Percentiles rank a stretch among this genome's conserved stretches.
phyloP scores from a whole-genome alignment of 2,797 vertebrate species.

The Sebastes ruberrimus region DNA sequence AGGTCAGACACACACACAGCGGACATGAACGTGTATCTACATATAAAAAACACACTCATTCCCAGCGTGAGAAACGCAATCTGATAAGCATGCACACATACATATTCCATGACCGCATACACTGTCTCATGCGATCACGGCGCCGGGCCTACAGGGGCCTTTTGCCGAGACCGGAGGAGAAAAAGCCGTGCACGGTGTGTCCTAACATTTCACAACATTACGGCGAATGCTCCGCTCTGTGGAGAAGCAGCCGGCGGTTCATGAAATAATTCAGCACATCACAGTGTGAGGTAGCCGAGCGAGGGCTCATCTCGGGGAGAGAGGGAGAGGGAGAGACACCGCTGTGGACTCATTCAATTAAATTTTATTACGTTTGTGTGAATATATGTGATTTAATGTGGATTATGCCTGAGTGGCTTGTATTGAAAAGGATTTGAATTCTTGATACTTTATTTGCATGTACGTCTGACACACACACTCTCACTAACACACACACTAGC shows the following conservation, averaged over 20 bases:
- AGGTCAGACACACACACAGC: background rate
- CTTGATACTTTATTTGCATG: conserved; percentile 19
- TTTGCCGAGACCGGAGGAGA: conserved; percentile 17
- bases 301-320: conserved; percentile 23
- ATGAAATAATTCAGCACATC: conserved; percentile 60
- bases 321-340: conserved; percentile 3
- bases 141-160: conserved; percentile 2
- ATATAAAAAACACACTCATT: conserved; percentile 11
- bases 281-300: conserved; percentile 37
- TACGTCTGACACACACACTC: conserved; percentile 1
- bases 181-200: conserved; percentile 26
- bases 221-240: conserved; percentile 30
- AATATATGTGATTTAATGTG: conserved; percentile 66
- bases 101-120: conserved; percentile 24
- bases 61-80: conserved; percentile 23
- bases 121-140: conserved; percentile 56
- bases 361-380: conserved; percentile 55
- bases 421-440: conserved; percentile 55
- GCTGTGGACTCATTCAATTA: conserved; percentile 56
- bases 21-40: conserved; percentile 11
- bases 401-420: conserved; percentile 43
- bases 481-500: background rate
- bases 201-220: conserved; percentile 61
- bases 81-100: conserved; percentile 48
- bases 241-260: conserved; percentile 50